Evolutionary conservation across 2,888 invertebrate genomes (phyloP).

Genomic region (Lottia scabra): DNA sequence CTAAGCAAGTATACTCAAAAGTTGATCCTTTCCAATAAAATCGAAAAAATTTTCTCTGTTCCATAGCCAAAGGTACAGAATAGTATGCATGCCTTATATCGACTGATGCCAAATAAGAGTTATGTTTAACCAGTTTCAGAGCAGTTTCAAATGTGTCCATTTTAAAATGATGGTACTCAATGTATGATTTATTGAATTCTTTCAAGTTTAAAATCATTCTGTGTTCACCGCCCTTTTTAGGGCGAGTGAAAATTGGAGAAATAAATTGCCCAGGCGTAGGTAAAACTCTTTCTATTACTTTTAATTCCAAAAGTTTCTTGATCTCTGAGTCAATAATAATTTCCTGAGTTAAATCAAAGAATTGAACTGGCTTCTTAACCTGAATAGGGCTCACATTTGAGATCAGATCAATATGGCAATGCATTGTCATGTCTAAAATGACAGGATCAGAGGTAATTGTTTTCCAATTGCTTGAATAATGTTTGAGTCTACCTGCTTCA

Average conservation of each 20-base stretch:
- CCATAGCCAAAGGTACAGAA: constrained; percentile 11
- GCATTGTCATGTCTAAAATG: no score
- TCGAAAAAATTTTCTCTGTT: background rate
- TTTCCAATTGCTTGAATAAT: no score
- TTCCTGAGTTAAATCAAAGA: no score
- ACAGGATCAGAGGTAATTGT: no score
- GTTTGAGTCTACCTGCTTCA: no score
- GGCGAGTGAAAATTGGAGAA: constrained; percentile 14
- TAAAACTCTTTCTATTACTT: no score
- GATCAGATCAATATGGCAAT: no score
- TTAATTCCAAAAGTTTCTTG: no score
- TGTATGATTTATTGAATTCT: constrained; percentile 18
- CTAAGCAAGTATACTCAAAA: background rate
- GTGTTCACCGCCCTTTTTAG: constrained; percentile 12
- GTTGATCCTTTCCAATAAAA: background rate
- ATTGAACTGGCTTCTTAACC: no score
- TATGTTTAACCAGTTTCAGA: constrained; percentile 8
- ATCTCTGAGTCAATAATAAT: no score
- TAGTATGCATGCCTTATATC: constrained; percentile 20
- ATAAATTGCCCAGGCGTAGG: no score
- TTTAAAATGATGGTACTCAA: constrained; percentile 17
- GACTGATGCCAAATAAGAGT: constrained; percentile 16
- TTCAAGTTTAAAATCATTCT: constrained; percentile 19
- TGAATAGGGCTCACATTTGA: no score
- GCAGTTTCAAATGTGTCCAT: constrained; percentile 7